A percentile compares a stretch with the other conserved stretches of the same genome.
Conservation (phyloP, 1,140 invertebrate species). For the Listronotus oregonensis region DNA sequence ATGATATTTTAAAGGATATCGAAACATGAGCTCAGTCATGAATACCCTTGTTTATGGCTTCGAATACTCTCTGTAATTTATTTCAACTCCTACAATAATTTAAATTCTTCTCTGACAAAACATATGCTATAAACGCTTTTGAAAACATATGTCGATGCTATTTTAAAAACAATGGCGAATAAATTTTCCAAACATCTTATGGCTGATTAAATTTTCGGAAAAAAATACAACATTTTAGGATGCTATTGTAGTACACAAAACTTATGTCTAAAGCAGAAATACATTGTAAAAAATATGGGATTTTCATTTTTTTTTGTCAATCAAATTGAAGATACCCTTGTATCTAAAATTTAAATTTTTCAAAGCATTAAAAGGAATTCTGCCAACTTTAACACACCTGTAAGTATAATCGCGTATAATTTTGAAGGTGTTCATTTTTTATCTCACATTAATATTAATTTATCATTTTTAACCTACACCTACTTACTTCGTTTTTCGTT, state of each 20-base stretch:
- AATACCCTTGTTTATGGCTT: not conserved
- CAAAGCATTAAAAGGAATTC: too few species aligned
- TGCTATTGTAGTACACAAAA: too few species aligned
- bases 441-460: conserved; percentile 26
- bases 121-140: conserved; percentile 17
- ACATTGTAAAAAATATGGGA: too few species aligned
- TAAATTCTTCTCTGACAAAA: conserved; percentile 26
- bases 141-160: conserved; percentile 19
- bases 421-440: conserved; percentile 24
- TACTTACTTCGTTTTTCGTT: conserved; percentile 12
- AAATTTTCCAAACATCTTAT: conserved; percentile 22
- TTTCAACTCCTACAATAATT: conserved; percentile 16
- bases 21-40: not conserved
- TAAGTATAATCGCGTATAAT: conserved; percentile 5
- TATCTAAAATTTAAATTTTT: conserved; percentile 15
- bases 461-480: conserved; percentile 15
- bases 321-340: not conserved
- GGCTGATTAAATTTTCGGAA: conserved; percentile 8
- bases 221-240: conserved; percentile 4
- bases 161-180: conserved; percentile 31
- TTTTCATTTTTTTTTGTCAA: not conserved
- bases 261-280: too few species aligned
- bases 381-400: conserved; percentile 19
- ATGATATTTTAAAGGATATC: too few species aligned
- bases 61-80: not conserved